phyloP scores from a whole-genome alignment of 2,113 vertebrate species.

The Peromyscus polionotus region DNA sequence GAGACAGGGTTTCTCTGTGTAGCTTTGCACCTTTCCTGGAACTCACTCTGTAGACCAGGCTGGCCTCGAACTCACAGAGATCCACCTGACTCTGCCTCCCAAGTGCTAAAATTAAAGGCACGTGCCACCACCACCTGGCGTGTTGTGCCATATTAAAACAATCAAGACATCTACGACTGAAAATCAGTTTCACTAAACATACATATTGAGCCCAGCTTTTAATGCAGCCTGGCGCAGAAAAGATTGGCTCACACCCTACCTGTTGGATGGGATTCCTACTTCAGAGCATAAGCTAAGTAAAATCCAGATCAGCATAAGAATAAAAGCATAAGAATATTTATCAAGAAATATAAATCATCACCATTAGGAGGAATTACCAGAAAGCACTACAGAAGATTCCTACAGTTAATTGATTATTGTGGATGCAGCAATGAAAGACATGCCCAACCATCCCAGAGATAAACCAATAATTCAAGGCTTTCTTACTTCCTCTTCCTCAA shows the following conservation, averaged over 20 bases:
- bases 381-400: neutral
- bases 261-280: neutral
- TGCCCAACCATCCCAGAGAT: neutral
- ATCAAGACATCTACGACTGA: neutral
- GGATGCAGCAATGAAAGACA: conserved; percentile 10
- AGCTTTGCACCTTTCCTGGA: no score
- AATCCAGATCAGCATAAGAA: neutral
- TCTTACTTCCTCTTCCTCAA: neutral
- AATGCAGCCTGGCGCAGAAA: neutral
- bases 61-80: no score
- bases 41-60: no score
- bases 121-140: no score
- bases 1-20: no score
- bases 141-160: neutral
- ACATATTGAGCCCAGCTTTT: neutral
- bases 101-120: no score
- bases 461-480: neutral
- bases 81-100: no score
- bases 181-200: neutral
- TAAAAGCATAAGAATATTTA: neutral
- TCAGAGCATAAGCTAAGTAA: neutral
- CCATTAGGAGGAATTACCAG: neutral
- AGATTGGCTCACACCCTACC: neutral
- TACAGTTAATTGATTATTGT: neutral
- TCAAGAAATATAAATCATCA: neutral